These are phyloP conservation scores for Pangasius sanitwongsei DNA, from an alignment of 2,797 vertebrate genomes.

Conservation along the genomic window DNA sequence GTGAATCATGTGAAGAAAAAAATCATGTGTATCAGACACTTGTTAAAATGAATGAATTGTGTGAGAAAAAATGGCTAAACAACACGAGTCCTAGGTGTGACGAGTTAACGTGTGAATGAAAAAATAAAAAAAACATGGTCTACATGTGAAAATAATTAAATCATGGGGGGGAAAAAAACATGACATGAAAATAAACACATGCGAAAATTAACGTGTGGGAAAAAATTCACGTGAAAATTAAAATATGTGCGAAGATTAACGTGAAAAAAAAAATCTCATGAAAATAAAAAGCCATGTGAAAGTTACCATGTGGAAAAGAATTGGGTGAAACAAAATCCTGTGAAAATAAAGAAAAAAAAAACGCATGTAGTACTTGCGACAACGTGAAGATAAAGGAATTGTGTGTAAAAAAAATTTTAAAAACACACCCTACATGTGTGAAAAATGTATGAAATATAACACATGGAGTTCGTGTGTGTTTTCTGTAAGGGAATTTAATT, in stretches of 20 bases:
- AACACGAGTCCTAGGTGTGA: not conserved
- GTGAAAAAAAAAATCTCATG: not conserved
- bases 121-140: not conserved
- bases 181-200: no score
- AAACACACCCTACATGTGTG: not conserved
- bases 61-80: not conserved
- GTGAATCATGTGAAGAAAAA: not conserved
- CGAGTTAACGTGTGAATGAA: not conserved
- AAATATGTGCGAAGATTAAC: not conserved
- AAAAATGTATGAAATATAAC: not conserved
- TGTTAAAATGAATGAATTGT: not conserved
- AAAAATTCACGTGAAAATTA: not conserved
- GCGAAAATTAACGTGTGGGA: no score
- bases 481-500: no score
- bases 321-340: not conserved
- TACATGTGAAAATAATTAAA: not conserved
- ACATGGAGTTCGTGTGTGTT: not conserved
- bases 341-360: not conserved
- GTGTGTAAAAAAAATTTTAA: not conserved
- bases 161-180: no score
- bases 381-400: not conserved
- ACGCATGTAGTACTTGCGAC: not conserved
- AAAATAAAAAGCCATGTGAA: not conserved
- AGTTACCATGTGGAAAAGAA: not conserved
- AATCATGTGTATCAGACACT: not conserved